Conservation (phyloP, 1,140 invertebrate genomes). For the Drosophila arizonae region DNA sequence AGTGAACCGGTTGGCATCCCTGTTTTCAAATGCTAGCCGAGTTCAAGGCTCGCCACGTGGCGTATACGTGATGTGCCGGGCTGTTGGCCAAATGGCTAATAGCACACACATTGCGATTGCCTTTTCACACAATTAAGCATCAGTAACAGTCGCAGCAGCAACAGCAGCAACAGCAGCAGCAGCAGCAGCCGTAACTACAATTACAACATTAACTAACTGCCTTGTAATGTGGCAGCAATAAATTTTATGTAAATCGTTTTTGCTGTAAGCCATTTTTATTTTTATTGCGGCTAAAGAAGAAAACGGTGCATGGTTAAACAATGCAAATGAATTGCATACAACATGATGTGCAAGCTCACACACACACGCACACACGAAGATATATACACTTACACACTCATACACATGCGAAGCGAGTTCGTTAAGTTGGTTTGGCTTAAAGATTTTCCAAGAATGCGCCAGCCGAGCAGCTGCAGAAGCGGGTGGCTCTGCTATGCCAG, state of each 20-base stretch:
- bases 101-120: conserved; percentile 38
- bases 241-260: conserved; percentile 79
- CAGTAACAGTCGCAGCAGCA: conserved; percentile 13
- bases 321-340: conserved; percentile 76
- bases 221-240: conserved; percentile 79
- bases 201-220: conserved; percentile 73
- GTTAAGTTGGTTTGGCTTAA: conserved; percentile 2
- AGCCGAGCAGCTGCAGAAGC: conserved; percentile 17
- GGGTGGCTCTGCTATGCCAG: conserved; percentile 43
- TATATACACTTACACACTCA: no score
- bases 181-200: conserved; percentile 26
- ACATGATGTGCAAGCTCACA: conserved; percentile 65
- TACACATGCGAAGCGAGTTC: not conserved
- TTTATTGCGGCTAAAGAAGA: conserved; percentile 53
- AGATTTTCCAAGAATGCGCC: conserved; percentile 74
- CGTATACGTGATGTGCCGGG: conserved; percentile 71
- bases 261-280: conserved; percentile 43
- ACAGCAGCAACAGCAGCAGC: conserved; percentile 9
- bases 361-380: not conserved
- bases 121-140: conserved; percentile 78
- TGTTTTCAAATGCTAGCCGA: conserved; percentile 34
- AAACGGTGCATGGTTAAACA: conserved; percentile 72
- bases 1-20: conserved; percentile 33
- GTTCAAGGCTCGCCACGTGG: conserved; percentile 77
- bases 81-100: conserved; percentile 45